phyloP scores from a whole-genome alignment of 2,797 vertebrate species.

The Trichosurus vulpecula region DNA sequence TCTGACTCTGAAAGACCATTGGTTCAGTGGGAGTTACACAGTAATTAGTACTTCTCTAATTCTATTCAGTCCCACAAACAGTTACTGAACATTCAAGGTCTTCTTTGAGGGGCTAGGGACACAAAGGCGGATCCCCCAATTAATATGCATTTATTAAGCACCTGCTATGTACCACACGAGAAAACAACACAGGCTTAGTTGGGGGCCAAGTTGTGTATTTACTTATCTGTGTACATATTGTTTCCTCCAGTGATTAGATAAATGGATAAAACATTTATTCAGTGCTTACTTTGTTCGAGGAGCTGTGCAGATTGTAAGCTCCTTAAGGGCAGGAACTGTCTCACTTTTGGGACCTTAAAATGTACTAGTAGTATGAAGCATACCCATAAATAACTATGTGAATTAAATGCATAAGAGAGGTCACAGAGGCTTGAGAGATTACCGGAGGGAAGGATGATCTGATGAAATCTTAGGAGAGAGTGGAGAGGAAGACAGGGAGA shows the following conservation, averaged over 20 bases:
- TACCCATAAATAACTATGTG: background rate
- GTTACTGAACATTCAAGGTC: background rate
- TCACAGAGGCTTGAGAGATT: background rate
- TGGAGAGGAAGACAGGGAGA: background rate
- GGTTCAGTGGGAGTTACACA: background rate
- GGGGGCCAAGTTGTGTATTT: background rate
- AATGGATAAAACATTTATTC: background rate
- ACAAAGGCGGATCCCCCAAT: background rate
- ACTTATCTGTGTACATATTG: background rate
- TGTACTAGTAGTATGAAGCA: background rate
- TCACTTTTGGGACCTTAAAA: background rate
- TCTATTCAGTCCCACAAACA: background rate
- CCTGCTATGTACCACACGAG: background rate
- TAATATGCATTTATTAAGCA: background rate
- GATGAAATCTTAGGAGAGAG: background rate
- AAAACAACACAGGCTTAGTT: background rate
- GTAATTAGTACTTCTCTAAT: background rate
- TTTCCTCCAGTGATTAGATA: background rate
- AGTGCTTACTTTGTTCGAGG: too few relatives aligned
- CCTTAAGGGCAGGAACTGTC: background rate
- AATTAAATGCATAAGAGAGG: background rate
- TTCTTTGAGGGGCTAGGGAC: background rate
- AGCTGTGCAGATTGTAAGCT: background rate
- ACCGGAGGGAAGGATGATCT: background rate
- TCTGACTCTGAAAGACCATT: background rate